A percentile compares a stretch with the other conserved stretches of the same genome.
These are phyloP conservation scores for Halocynthia aurantium DNA, from an alignment of 23 tunicate species.

Conservation along the genomic window DNA sequence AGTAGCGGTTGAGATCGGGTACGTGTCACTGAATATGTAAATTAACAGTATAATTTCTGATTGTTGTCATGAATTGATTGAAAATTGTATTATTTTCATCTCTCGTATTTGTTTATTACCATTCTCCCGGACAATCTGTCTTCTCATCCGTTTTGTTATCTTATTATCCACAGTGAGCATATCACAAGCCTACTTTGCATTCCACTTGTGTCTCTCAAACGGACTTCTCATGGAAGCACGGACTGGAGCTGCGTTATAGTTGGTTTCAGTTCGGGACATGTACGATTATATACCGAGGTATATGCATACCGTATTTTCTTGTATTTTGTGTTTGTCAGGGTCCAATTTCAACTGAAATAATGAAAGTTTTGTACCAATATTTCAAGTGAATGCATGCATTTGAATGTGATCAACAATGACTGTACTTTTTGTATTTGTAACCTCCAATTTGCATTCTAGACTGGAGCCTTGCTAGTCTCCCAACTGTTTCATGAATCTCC, in stretches of 20 bases:
- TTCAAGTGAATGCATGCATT: background rate
- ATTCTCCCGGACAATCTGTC: too few relatives aligned
- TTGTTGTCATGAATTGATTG: too few relatives aligned
- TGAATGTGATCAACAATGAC: background rate
- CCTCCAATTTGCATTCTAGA: conserved; percentile 3
- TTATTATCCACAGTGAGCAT: conserved; percentile 27
- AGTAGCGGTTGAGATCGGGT: too few relatives aligned
- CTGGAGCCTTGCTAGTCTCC: conserved; percentile 45
- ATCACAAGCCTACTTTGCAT: conserved; percentile 57
- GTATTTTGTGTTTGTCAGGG: background rate
- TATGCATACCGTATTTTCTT: background rate
- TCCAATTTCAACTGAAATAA: too few relatives aligned
- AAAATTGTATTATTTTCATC: too few relatives aligned
- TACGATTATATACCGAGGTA: conserved; percentile 83
- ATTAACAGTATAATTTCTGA: too few relatives aligned
- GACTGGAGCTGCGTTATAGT: conserved; percentile 82
- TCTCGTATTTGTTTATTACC: too few relatives aligned
- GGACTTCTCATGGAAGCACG: conserved; percentile 60
- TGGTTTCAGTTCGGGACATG: conserved; percentile 72
- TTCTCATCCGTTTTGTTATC: too few relatives aligned
- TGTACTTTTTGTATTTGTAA: too few relatives aligned
- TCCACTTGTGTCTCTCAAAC: conserved; percentile 76
- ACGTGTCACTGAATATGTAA: too few relatives aligned
- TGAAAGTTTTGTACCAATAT: too few relatives aligned
- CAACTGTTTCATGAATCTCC: conserved; percentile 57